phyloP scores from a whole-genome alignment of 2,113 vertebrate genomes.

The Tangachromis dhanisi region DNA sequence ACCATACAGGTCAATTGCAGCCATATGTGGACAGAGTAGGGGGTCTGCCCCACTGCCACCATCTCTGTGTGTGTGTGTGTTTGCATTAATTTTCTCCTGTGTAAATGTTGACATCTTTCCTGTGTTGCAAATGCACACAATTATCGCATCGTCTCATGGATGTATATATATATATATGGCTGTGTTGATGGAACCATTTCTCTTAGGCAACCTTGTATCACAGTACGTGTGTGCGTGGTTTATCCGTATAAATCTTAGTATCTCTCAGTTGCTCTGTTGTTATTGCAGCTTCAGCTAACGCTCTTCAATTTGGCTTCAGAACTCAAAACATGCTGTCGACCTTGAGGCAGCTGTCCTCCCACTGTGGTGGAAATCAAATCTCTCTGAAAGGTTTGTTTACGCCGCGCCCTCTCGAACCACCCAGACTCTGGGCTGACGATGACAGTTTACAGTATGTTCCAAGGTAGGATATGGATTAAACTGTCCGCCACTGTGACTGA shows the following conservation, averaged over 20 bases:
- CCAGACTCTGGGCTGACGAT: not conserved
- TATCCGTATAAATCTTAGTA: constrained; percentile 42
- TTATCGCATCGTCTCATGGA: not conserved
- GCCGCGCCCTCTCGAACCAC: constrained; percentile 30
- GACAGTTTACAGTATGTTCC: not conserved
- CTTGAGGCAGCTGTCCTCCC: constrained; percentile 7
- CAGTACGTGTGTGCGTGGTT: constrained; percentile 20
- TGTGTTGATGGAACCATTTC: not conserved
- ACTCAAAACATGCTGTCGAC: constrained; percentile 35
- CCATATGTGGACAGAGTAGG: constrained; percentile 65
- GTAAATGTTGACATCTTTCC: constrained; percentile 21
- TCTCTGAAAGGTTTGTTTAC: constrained; percentile 21
- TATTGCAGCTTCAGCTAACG: not conserved
- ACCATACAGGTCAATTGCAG: constrained; percentile 63
- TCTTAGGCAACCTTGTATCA: not conserved
- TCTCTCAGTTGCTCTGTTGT: constrained; percentile 31
- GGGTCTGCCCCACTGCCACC: constrained; percentile 46
- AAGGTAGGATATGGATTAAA: not conserved
- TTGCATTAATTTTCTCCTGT: not conserved
- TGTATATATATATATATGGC: not conserved
- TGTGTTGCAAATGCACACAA: not conserved
- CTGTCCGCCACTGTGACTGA: not conserved
- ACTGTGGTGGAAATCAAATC: not conserved
- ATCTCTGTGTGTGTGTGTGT: constrained; percentile 9
- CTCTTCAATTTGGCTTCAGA: constrained; percentile 46